A percentile compares a stretch with the other conserved stretches of the same genome.
Evolutionary conservation across 1,140 invertebrate species (phyloP).

Genomic region (Pollicipes pollicipes): DNA sequence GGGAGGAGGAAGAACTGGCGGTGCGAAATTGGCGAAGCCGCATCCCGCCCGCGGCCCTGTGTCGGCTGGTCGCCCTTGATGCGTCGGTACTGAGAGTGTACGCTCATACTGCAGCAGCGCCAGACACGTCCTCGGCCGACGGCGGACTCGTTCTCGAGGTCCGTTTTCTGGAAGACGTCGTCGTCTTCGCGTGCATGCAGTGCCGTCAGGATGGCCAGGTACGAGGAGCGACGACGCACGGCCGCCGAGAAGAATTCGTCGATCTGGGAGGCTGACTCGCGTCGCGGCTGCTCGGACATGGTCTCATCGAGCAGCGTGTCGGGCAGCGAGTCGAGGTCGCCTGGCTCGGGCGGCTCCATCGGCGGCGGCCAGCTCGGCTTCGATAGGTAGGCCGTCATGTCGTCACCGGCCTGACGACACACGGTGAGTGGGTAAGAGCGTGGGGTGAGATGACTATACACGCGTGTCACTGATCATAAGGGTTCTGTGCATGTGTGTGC

Average conservation of each 20-base stretch:
- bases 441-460: too few species aligned
- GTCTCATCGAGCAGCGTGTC: slow-evolving; percentile 7
- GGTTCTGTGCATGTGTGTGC: too few species aligned
- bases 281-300: slow-evolving; percentile 27
- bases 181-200: not conserved
- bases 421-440: too few species aligned
- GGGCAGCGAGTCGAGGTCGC: slow-evolving; percentile 14
- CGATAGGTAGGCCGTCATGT: not conserved
- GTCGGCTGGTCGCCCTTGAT: too few species aligned
- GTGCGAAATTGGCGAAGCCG: too few species aligned
- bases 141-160: not conserved
- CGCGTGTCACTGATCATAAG: too few species aligned
- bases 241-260: slow-evolving; percentile 46
- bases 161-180: not conserved
- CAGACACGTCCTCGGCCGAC: not conserved
- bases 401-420: not conserved
- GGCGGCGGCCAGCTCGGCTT: not conserved
- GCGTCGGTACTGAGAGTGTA: too few species aligned
- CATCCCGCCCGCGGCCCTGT: too few species aligned
- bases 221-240: slow-evolving; percentile 17
- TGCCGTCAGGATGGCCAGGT: not conserved
- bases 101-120: too few species aligned
- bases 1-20: too few species aligned
- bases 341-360: not conserved
- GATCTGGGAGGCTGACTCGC: slow-evolving; percentile 41